Percentiles rank a stretch among this genome's conserved stretches.
Conservation (phyloP, 2,888 invertebrate species). For the Bugula neritina region DNA sequence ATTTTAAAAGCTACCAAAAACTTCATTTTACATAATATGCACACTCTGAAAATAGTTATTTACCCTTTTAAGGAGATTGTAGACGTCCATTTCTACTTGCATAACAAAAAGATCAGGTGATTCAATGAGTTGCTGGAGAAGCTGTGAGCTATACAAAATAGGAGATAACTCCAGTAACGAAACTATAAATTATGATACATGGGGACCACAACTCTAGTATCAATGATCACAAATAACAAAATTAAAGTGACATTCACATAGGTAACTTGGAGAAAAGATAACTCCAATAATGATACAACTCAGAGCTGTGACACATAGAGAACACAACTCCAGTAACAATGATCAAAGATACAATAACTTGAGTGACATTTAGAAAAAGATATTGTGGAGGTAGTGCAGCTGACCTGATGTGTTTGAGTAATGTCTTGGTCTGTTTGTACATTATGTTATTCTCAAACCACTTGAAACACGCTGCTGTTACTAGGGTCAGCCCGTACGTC, state of each 20-base stretch:
- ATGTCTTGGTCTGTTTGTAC: constrained; percentile 58
- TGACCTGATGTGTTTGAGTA: constrained; percentile 61
- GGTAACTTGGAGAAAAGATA: too few species aligned
- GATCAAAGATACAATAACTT: too few species aligned
- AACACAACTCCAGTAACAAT: too few species aligned
- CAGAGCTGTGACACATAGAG: too few species aligned
- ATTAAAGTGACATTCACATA: background rate
- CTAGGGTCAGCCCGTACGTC: constrained; percentile 65
- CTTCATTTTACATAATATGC: background rate
- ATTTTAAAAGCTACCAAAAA: background rate
- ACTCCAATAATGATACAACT: too few species aligned
- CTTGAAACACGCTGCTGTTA: constrained; percentile 58
- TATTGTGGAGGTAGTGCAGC: too few species aligned
- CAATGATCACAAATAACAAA: background rate
- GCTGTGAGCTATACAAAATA: constrained; percentile 55
- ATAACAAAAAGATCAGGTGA: constrained; percentile 67
- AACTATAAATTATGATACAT: background rate
- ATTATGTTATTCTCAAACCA: constrained; percentile 69
- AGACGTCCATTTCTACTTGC: constrained; percentile 73
- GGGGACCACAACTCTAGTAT: background rate
- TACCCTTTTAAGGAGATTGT: constrained; percentile 63
- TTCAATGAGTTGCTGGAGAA: constrained; percentile 63
- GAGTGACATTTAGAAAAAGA: too few species aligned
- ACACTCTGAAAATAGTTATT: background rate
- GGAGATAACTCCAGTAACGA: background rate